A percentile compares a stretch with the other conserved stretches of the same genome.
These are phyloP conservation scores for Spicauda simplicius DNA, from an alignment of 2,888 invertebrate genomes.

Conservation along the genomic window DNA sequence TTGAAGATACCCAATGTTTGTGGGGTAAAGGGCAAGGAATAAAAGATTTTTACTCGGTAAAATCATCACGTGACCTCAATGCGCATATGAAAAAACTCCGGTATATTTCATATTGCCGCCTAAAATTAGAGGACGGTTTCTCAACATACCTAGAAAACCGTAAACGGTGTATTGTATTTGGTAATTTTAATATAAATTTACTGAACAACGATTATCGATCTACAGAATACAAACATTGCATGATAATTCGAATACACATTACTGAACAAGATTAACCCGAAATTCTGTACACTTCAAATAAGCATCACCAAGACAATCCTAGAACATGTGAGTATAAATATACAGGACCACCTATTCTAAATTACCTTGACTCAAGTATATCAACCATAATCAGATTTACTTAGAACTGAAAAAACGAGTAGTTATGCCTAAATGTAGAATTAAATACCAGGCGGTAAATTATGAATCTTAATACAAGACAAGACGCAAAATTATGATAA, in stretches of 20 bases:
- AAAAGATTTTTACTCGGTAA: too few relatives aligned
- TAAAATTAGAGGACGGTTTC: too few relatives aligned
- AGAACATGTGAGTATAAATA: conserved; percentile 19
- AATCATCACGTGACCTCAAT: too few relatives aligned
- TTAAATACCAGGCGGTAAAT: not conserved
- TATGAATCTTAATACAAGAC: not conserved
- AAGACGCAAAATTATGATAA: conserved; percentile 6
- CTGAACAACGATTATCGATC: too few relatives aligned
- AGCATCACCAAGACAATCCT: conserved; percentile 7
- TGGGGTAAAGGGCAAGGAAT: too few relatives aligned
- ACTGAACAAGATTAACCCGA: conserved; percentile 4
- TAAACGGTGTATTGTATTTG: too few relatives aligned
- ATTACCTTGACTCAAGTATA: conserved; percentile 9
- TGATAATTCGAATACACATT: conserved; percentile 7
- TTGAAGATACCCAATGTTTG: too few relatives aligned
- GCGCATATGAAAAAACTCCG: too few relatives aligned
- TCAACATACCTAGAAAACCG: too few relatives aligned
- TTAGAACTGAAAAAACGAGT: conserved; percentile 6
- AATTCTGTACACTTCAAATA: conserved; percentile 22
- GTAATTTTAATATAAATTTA: too few relatives aligned
- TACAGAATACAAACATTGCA: too few relatives aligned
- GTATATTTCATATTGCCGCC: too few relatives aligned
- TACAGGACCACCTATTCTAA: conserved; percentile 5
- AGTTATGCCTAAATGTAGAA: not conserved
- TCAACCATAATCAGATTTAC: not conserved